Evolutionary conservation across 2,888 invertebrate genomes (phyloP).

Genomic region (Reticulitermes lucifugus): DNA sequence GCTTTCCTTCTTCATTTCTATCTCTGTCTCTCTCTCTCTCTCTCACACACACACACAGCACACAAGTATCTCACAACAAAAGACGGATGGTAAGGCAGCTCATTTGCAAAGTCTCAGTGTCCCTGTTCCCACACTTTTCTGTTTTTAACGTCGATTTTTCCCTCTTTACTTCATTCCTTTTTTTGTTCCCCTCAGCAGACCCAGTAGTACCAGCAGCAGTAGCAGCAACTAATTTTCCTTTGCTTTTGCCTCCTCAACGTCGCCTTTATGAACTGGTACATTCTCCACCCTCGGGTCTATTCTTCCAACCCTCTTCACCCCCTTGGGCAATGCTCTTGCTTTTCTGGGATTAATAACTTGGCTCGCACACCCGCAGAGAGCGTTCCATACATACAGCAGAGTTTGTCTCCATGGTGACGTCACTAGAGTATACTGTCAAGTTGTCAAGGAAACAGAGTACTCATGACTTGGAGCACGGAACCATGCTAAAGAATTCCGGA

Average conservation of each 20-base stretch:
- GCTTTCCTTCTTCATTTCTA: too few species aligned
- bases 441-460: constrained; percentile 44
- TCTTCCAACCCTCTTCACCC: constrained; percentile 41
- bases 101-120: constrained; percentile 32
- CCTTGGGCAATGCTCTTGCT: constrained; percentile 29
- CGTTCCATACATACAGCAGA: constrained; percentile 25
- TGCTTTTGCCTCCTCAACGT: constrained; percentile 42
- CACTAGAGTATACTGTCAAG: constrained; percentile 45
- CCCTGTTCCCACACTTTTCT: constrained; percentile 25
- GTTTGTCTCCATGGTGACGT: constrained; percentile 45
- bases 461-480: constrained; percentile 8
- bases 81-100: constrained; percentile 29
- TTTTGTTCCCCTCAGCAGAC: neutral
- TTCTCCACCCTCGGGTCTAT: constrained; percentile 41
- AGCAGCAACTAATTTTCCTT: constrained; percentile 49
- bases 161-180: neutral
- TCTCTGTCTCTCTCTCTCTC: neutral
- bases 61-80: neutral
- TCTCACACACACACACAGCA: neutral
- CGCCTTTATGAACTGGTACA: constrained; percentile 47
- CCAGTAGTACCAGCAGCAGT: neutral
- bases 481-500: neutral
- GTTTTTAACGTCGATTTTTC: constrained; percentile 34
- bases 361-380: constrained; percentile 46
- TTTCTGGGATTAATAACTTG: constrained; percentile 47